Evolutionary conservation across 92 coral and sea anemone species (phyloP), one percentile per base, ranked within the genome.

Genomic region (Bergia sp.): DNA sequence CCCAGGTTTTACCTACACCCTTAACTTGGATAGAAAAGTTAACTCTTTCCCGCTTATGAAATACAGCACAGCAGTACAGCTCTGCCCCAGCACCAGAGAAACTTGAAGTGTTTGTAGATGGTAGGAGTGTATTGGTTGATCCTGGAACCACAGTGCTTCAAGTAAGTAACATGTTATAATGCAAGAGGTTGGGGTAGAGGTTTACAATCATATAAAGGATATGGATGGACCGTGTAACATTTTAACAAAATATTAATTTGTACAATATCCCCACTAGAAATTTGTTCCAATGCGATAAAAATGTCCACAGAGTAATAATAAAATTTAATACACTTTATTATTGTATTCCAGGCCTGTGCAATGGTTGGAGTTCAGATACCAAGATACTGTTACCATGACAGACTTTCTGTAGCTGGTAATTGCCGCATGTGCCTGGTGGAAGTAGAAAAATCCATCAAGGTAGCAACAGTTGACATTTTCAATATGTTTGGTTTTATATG

Each of bases 361-460:
- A 90, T 93, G 94, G 98, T 97, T 80, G 99, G 99, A 66, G 98
- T 94, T 45, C 98, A 97, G 81, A 97, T 97, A 81, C 99, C 99
- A 43, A 90, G 99, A 89, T 97, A 95, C 85, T 97, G 99, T 82
- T 97, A 97, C 65, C 99, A 97, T 87, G 99, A 97, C 86, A 94
- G 96, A 84, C 94, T 97, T 57, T 97, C 99, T 58, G 93, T 97
- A 20, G 99, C 99, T 85, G 99, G 99, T 7, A 97, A 97, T 87
- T 97, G 99, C 69, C 94, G 99, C 37, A 97, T 97, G 99, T 97
- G 99, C 77, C 94, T 97, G 66, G 99, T 97, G 37, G 99, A 97
- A 81, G 98, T 97, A 29, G 99, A 97, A 88, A 93, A 97, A 76
- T 97, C 99, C 13, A 85, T 94, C 7, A 97, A 97, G 98, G 99